Base-by-base conservation (phyloP, 2,797 vertebrate genomes). In the Buceros bicornis region DNA sequence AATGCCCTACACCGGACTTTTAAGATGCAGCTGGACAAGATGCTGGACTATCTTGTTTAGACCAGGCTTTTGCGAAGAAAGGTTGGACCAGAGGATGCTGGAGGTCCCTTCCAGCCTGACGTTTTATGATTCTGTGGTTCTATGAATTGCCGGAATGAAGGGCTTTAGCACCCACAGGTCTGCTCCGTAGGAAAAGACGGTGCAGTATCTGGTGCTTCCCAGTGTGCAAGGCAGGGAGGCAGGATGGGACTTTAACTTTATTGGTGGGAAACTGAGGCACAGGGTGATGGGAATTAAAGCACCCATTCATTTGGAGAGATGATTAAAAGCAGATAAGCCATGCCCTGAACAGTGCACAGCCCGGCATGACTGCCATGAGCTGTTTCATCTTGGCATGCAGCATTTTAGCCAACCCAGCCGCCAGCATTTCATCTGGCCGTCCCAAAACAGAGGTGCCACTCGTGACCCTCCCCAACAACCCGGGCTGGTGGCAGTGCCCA, bases 321-420 rank as follows among this genome's bases (percentile, higher is more conserved):
- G 43, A 6, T 3, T 26, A 48, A 31, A 48, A 54, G 33, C 61
- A 25, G 45, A 1, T 5, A 24, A n/a, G 56, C 29, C 3, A 1
- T 43, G 45, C 31, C 61, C 37, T 13, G 9, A 29, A 6, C 26
- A 8, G 28, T 0, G 1, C 33, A 4, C 31, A 66, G 65, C 47
- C 31, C 1, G 1, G 33, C 22, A 2, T 0, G 4, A 2, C 74
- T 48, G 57, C 1, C 1, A 13, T 2, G 11, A 1, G 8, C 54
- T 1, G 2, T 2, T 4, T 21, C 29, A 1, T 53, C n/a, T 35
- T 3, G 16, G 51, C 67, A 82, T 1, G 3, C 29, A 6, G 65
- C 5, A 3, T 24, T 72, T 56, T 8, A 57, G 26, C 64, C 47
- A 26, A 4, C 33, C 14, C 56, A 16, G 31, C n/a, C 2, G 1